A percentile compares a stretch with the other conserved stretches of the same genome.
Conservation (phyloP, 2,797 vertebrate genomes). For the Steatocranus sp. region DNA sequence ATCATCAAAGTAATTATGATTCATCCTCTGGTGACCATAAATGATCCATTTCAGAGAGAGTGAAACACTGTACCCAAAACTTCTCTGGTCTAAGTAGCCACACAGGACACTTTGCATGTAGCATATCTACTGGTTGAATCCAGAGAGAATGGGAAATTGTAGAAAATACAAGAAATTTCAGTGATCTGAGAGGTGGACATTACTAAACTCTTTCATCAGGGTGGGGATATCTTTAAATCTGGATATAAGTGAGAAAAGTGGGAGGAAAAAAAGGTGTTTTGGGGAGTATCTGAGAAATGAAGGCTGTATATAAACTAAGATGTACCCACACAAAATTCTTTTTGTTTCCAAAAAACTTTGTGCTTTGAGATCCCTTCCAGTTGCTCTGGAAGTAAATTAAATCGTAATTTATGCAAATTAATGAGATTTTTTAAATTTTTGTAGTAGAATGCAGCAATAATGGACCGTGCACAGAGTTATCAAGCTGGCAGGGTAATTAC, state of each 20-base stretch:
- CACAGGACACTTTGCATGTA: not conserved
- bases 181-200: not conserved
- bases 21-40: not conserved
- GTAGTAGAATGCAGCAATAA: not conserved
- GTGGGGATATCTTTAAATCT: rapidly evolving
- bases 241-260: not conserved
- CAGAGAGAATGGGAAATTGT: not conserved
- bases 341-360: not conserved
- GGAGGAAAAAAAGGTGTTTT: not conserved
- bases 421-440: not conserved
- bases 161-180: not conserved
- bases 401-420: rapidly evolving
- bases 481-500: not conserved
- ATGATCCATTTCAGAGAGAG: not conserved
- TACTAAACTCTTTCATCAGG: not conserved
- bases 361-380: not conserved
- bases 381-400: not conserved
- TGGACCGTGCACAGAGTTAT: not conserved
- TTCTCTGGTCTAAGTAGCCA: not conserved
- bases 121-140: not conserved
- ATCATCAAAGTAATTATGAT: not conserved
- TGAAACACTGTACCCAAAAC: not conserved
- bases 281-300: not conserved
- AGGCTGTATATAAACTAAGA: not conserved
- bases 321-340: not conserved